Evolutionary conservation across 2,888 invertebrate species (phyloP).

Genomic region (Sinhomidia bicolor): DNA sequence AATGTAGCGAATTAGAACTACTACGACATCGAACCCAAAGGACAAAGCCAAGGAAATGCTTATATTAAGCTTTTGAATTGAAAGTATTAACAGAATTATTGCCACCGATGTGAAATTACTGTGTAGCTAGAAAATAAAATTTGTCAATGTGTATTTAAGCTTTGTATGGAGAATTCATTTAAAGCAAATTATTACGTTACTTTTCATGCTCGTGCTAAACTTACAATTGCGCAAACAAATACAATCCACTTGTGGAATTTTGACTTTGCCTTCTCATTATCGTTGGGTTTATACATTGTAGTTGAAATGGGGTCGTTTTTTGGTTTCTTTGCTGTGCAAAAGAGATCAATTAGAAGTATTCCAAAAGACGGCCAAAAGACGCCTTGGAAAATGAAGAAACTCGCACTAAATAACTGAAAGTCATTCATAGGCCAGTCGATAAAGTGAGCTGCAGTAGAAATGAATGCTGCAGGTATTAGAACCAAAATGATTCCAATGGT

Average conservation of each 20-base stretch:
- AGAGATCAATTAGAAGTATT: slow-evolving; percentile 50
- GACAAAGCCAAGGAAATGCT: slow-evolving; percentile 69
- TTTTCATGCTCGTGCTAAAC: background rate
- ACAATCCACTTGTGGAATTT: slow-evolving; percentile 24
- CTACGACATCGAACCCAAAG: slow-evolving; percentile 66
- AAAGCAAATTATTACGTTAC: too few relatives aligned
- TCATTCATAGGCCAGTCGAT: slow-evolving; percentile 53
- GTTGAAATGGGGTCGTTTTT: background rate
- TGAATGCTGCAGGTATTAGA: slow-evolving; percentile 53
- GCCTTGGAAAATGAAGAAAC: slow-evolving; percentile 69
- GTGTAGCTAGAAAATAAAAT: slow-evolving; percentile 57
- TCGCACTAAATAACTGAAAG: slow-evolving; percentile 60
- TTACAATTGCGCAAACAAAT: background rate
- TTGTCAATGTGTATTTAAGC: too few relatives aligned
- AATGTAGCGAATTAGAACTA: slow-evolving; percentile 62
- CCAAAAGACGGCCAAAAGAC: slow-evolving; percentile 70
- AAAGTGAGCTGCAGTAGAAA: slow-evolving; percentile 62
- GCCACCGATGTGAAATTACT: slow-evolving; percentile 51
- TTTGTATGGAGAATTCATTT: too few relatives aligned
- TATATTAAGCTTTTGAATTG: slow-evolving; percentile 70
- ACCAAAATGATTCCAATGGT: slow-evolving; percentile 42
- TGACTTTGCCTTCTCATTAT: background rate
- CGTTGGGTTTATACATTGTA: background rate
- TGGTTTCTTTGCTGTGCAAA: slow-evolving; percentile 15
- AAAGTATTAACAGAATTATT: slow-evolving; percentile 62